Conservation (phyloP, 1,140 invertebrate genomes). For the Leptopilina boulardi region DNA sequence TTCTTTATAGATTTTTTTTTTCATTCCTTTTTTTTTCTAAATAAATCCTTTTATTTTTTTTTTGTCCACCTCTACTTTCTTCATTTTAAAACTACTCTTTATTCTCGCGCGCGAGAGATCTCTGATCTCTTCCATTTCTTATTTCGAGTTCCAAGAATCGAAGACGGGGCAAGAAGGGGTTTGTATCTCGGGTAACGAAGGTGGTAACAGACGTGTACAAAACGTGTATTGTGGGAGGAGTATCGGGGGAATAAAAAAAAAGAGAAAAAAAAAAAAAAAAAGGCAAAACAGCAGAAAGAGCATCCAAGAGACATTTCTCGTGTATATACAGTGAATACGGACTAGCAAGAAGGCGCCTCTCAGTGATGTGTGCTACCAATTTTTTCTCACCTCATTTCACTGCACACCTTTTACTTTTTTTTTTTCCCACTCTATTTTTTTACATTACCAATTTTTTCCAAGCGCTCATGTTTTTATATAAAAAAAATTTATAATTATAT, state of each 20-base stretch:
- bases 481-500: too few species aligned
- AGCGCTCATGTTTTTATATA: too few species aligned
- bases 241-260: constrained; percentile 36
- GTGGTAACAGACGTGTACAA: constrained; percentile 44
- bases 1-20: not conserved
- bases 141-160: constrained; percentile 36
- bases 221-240: constrained; percentile 35
- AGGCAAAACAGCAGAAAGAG: constrained; percentile 27
- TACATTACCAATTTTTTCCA: not conserved
- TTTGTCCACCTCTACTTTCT: constrained; percentile 28
- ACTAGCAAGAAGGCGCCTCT: constrained; percentile 22
- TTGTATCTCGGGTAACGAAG: constrained; percentile 40
- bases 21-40: too few species aligned
- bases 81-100: constrained; percentile 27
- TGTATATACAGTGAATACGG: constrained; percentile 9
- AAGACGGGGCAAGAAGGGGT: constrained; percentile 23
- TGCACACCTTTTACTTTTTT: not conserved
- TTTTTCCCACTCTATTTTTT: not conserved
- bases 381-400: constrained; percentile 2
- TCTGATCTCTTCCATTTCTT: constrained; percentile 45
- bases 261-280: constrained; percentile 33
- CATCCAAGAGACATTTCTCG: constrained; percentile 29
- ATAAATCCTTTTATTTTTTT: not conserved
- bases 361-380: constrained; percentile 28
- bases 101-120: constrained; percentile 36